These are phyloP conservation scores for Conger conger DNA, from an alignment of 2,113 vertebrate species.

Conservation along the genomic window DNA sequence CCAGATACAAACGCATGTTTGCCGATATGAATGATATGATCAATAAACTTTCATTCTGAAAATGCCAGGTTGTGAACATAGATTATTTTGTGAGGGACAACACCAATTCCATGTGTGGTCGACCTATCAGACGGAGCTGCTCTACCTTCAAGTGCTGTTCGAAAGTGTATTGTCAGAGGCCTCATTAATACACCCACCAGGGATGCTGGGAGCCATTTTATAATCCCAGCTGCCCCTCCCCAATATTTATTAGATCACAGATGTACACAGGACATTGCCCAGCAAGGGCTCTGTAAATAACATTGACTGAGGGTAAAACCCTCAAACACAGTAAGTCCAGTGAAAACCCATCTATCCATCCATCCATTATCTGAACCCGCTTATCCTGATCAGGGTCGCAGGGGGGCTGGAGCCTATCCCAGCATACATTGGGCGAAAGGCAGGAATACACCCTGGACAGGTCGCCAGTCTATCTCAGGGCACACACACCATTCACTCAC, in stretches of 20 bases:
- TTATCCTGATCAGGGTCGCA: too few species aligned
- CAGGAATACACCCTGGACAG: too few species aligned
- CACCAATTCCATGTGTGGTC: not conserved
- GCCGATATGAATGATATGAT: not conserved
- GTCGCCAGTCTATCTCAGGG: too few species aligned
- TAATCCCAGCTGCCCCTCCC: conserved; percentile 47
- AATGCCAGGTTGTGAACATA: not conserved
- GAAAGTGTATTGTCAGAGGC: conserved; percentile 38
- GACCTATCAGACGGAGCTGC: not conserved
- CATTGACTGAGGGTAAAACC: not conserved
- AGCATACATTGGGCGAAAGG: too few species aligned
- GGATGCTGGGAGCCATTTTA: conserved; percentile 32
- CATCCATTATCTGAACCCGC: too few species aligned
- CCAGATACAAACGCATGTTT: not conserved
- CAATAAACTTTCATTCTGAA: not conserved
- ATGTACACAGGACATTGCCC: conserved; percentile 26
- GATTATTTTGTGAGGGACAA: not conserved
- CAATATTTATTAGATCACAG: conserved; percentile 45
- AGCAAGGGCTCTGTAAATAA: conserved; percentile 18
- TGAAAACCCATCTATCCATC: too few species aligned
- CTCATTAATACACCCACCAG: conserved; percentile 47
- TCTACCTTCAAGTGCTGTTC: conserved; percentile 29
- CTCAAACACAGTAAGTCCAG: not conserved
- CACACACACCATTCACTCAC: too few species aligned
- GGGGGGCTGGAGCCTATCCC: too few species aligned